Conservation (phyloP, 2,888 invertebrate species). For the Cryptus armator region DNA sequence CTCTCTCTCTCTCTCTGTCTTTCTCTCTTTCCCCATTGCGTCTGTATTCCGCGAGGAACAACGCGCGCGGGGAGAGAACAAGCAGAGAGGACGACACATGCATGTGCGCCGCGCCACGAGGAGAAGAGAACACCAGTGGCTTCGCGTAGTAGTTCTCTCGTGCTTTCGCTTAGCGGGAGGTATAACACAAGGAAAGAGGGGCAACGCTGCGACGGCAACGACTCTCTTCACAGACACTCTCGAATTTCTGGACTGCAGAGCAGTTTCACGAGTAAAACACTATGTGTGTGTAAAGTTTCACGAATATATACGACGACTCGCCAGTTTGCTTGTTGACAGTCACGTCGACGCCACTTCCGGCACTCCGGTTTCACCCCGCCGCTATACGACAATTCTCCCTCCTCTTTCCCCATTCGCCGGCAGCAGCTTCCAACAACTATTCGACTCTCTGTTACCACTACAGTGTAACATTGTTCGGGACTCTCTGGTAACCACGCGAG, state of each 20-base stretch:
- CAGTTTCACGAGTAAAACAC: background rate
- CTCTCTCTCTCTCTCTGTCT: slow-evolving; percentile 34
- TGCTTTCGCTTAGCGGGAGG: slow-evolving; percentile 57
- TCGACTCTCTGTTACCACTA: slow-evolving; percentile 31
- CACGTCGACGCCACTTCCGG: slow-evolving; percentile 75
- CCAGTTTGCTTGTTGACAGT: slow-evolving; percentile 72
- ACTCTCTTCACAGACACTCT: slow-evolving; percentile 9
- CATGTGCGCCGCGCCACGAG: slow-evolving; percentile 50
- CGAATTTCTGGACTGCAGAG: slow-evolving; percentile 13
- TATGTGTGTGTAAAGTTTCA: slow-evolving; percentile 13
- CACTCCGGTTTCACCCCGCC: slow-evolving; percentile 74
- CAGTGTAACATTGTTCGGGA: slow-evolving; percentile 44
- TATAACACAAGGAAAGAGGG: slow-evolving; percentile 10
- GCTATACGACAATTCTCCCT: slow-evolving; percentile 47
- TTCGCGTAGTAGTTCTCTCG: slow-evolving; percentile 50
- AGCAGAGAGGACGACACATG: slow-evolving; percentile 20
- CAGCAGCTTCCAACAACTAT: slow-evolving; percentile 66
- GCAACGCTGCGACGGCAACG: slow-evolving; percentile 13
- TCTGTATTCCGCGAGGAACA: slow-evolving; percentile 40
- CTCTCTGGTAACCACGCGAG: slow-evolving; percentile 29
- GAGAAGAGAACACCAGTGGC: slow-evolving; percentile 37
- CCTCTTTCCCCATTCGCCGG: background rate
- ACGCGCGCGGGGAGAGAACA: slow-evolving; percentile 6
- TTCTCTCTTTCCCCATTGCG: slow-evolving; percentile 28
- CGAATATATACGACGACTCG: slow-evolving; percentile 48